Percentiles rank a stretch among this genome's conserved stretches.
Evolutionary conservation across 2,797 vertebrate species (phyloP).

Genomic region (Monodelphis domestica): DNA sequence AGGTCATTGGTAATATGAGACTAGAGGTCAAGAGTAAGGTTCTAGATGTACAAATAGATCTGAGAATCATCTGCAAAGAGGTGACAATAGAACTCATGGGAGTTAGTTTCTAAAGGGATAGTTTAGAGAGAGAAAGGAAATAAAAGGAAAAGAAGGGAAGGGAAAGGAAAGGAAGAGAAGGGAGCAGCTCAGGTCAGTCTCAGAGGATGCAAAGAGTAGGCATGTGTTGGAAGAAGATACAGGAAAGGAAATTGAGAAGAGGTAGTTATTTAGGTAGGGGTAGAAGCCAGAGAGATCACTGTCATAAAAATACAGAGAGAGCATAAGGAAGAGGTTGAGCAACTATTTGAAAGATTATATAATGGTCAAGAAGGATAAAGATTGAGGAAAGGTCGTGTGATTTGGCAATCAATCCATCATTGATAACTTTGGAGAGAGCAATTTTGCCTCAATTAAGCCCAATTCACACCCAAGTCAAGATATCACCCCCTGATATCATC

Average conservation of each 20-base stretch:
- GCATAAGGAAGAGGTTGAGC: background rate
- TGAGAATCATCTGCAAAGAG: no score
- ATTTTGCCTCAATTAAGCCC: no score
- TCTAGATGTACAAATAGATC: no score
- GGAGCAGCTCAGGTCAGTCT: background rate
- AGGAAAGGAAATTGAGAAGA: background rate
- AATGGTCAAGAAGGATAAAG: background rate
- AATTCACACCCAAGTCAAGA: no score
- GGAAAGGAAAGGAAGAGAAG: no score
- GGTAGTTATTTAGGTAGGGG: background rate
- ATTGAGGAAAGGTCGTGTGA: background rate
- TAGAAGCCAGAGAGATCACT: background rate
- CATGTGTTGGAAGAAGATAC: background rate
- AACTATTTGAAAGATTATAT: background rate
- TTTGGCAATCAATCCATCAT: background rate
- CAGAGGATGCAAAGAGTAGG: background rate
- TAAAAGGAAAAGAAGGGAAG: no score
- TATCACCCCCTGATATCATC: no score
- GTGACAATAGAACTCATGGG: no score
- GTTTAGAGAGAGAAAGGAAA: no score
- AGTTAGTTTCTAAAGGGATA: background rate
- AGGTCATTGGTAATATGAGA: no score
- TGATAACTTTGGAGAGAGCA: background rate
- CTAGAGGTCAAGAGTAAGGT: no score
- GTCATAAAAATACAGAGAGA: background rate